phyloP scores from a whole-genome alignment of 2,888 invertebrate genomes.

The Trichogramma dendrolimi region DNA sequence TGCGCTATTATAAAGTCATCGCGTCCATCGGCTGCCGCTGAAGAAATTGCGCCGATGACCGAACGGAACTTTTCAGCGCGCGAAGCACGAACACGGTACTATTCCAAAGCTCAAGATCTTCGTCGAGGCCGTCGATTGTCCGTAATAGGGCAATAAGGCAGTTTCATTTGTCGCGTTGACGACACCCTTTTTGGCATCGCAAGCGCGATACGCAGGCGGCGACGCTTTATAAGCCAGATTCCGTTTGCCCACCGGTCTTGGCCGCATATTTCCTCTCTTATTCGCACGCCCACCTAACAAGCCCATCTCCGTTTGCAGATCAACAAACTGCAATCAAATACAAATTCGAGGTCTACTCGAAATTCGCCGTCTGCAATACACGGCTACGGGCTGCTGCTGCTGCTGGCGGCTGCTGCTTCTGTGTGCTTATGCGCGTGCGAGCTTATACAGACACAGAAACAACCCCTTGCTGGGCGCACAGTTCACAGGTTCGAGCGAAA shows the following conservation, averaged over 20 bases:
- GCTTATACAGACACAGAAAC: conserved; percentile 16
- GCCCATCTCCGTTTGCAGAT: conserved; percentile 3
- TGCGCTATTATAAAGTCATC: too few species aligned
- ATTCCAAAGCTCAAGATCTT: too few species aligned
- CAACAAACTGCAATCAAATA: conserved; percentile 43
- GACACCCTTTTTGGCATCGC: not conserved
- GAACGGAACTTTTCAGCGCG: too few species aligned
- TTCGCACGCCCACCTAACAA: conserved; percentile 4
- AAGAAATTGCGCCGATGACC: too few species aligned
- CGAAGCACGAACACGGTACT: too few species aligned
- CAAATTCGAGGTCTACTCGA: conserved; percentile 39
- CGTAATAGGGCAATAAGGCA: not conserved
- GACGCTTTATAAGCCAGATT: conserved; percentile 2
- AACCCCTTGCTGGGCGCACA: conserved; percentile 30
- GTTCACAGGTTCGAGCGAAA: too few species aligned
- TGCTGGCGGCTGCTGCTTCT: too few species aligned
- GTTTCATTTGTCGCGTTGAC: conserved; percentile 16
- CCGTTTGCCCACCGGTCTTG: conserved; percentile 2
- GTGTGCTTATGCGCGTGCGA: conserved; percentile 5
- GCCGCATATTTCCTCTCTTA: conserved; percentile 16
- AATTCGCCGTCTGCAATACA: conserved; percentile 1
- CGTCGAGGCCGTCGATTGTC: too few species aligned
- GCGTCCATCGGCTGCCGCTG: too few species aligned
- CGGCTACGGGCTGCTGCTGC: too few species aligned
- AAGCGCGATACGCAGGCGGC: not conserved